Evolutionary conservation across 2,888 invertebrate species (phyloP).

Genomic region (Diaphora mendica): DNA sequence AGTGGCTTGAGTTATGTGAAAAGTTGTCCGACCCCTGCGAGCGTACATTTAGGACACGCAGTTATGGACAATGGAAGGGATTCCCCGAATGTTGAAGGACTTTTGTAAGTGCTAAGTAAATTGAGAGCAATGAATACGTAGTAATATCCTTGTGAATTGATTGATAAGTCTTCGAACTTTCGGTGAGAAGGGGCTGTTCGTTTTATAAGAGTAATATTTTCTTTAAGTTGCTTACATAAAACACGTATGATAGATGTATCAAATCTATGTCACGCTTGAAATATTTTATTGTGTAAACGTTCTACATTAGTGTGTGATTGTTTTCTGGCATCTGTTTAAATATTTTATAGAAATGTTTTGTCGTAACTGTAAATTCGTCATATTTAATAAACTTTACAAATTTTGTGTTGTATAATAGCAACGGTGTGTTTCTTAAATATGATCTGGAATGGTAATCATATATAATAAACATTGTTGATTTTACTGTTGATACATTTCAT

Average conservation of each 20-base stretch:
- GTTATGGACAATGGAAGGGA: constrained; percentile 58
- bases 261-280: not conserved
- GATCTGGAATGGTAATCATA: no score
- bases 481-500: no score
- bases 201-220: not conserved
- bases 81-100: constrained; percentile 4
- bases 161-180: constrained; percentile 2
- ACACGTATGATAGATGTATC: not conserved
- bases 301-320: not conserved
- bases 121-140: constrained; percentile 4
- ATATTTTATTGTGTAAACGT: not conserved
- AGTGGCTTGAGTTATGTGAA: constrained; percentile 84
- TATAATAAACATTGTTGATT: no score
- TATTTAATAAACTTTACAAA: not conserved
- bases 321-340: not conserved
- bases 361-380: not conserved
- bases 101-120: constrained; percentile 14
- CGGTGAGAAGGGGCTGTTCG: not conserved
- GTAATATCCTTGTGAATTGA: not conserved
- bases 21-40: constrained; percentile 75
- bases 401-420: no score
- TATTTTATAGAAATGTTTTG: not conserved
- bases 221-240: not conserved
- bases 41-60: constrained; percentile 59
- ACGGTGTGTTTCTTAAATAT: no score